Percentiles rank a stretch among this genome's conserved stretches.
Evolutionary conservation across 2,113 vertebrate species (phyloP).

Genomic region (Archilochus colubris): DNA sequence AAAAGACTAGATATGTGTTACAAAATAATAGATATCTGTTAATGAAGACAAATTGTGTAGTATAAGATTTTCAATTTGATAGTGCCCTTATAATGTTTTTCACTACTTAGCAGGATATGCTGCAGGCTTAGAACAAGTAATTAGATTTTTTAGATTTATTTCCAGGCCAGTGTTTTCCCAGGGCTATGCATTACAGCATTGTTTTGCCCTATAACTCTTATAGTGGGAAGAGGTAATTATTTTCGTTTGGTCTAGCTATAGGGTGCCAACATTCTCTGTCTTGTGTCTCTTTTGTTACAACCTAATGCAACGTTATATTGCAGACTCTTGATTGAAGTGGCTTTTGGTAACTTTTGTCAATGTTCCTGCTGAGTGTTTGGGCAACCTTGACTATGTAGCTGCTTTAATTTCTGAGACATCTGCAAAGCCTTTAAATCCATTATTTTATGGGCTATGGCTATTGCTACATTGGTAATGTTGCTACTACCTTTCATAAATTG

Average conservation of each 20-base stretch:
- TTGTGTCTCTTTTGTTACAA: background rate
- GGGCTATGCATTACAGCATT: constrained; percentile 24
- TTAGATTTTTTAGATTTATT: constrained; percentile 60
- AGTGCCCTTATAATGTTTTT: constrained; percentile 18
- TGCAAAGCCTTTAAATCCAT: background rate
- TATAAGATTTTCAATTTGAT: constrained; percentile 38
- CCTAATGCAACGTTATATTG: background rate
- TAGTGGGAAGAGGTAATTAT: background rate
- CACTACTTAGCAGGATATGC: background rate
- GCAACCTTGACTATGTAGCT: rapidly evolving
- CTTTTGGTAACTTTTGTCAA: background rate
- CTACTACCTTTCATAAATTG: background rate
- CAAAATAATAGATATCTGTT: constrained; percentile 15
- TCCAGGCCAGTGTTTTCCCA: constrained; percentile 38
- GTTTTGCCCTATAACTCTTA: constrained; percentile 40
- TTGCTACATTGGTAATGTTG: background rate
- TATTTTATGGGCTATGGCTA: background rate
- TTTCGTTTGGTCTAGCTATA: background rate
- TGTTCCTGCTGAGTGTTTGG: background rate
- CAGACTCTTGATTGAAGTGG: background rate
- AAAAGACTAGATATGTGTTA: background rate
- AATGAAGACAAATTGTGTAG: constrained; percentile 34
- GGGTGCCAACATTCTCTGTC: background rate
- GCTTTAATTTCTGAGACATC: background rate
- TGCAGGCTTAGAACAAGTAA: constrained; percentile 56